phyloP scores from a whole-genome alignment of 2,797 vertebrate species.

The Paedocypris micromegethes region DNA sequence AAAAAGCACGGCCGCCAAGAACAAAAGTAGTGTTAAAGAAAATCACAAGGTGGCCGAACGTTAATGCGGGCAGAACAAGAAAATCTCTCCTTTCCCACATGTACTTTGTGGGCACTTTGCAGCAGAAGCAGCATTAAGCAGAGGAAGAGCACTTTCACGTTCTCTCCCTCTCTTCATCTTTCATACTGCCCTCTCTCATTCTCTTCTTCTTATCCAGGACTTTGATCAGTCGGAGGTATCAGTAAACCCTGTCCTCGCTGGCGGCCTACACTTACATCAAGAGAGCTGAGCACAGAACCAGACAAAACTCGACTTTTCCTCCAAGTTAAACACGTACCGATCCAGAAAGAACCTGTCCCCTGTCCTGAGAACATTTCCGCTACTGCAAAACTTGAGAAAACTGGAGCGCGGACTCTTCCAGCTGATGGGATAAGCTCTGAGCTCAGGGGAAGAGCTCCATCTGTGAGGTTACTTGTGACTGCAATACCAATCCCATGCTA shows the following conservation, averaged over 20 bases:
- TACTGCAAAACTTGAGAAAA: slow-evolving; percentile 9
- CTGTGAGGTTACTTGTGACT: slow-evolving; percentile 39
- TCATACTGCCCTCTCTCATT: slow-evolving; percentile 21
- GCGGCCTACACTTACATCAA: slow-evolving; percentile 9
- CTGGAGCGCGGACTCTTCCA: slow-evolving; percentile 17
- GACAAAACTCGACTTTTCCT: slow-evolving; percentile 20
- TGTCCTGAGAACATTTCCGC: not conserved
- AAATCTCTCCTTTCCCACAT: not conserved
- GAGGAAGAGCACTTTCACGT: slow-evolving; percentile 5
- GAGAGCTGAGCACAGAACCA: slow-evolving; percentile 13
- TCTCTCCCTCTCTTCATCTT: slow-evolving; percentile 1
- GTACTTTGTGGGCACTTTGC: not conserved
- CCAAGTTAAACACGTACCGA: slow-evolving; percentile 29
- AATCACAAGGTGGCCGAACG: not conserved
- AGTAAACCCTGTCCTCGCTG: slow-evolving; percentile 25
- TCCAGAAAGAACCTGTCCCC: no score
- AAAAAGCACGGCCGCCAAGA: not conserved
- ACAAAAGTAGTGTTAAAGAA: slow-evolving; percentile 4
- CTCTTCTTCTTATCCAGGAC: slow-evolving; percentile 36
- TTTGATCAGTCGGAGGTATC: slow-evolving; percentile 45
- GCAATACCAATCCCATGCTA: slow-evolving; percentile 34
- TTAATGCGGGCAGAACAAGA: slow-evolving; percentile 2
- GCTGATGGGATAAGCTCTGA: slow-evolving; percentile 33
- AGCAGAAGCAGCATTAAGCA: slow-evolving; percentile 8
- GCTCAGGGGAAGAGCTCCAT: slow-evolving; percentile 27